These are phyloP conservation scores for Aspidiotus destructor DNA, from an alignment of 2,888 invertebrate genomes.

Conservation along the genomic window DNA sequence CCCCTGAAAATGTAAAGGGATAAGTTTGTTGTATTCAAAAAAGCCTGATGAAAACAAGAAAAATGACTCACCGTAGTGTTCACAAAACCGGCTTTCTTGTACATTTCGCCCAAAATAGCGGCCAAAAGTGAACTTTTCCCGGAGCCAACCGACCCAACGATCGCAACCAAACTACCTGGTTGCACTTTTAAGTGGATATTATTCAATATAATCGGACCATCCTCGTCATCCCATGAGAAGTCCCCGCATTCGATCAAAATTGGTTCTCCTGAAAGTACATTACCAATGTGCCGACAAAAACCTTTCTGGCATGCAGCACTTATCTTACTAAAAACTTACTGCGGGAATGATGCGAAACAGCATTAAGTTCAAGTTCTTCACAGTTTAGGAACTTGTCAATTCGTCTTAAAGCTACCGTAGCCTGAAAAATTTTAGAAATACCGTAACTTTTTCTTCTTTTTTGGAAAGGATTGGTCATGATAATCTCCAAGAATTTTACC, in stretches of 20 bases:
- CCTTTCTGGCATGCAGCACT: neutral
- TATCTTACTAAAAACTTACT: slow-evolving; percentile 37
- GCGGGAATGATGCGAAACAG: slow-evolving; percentile 42
- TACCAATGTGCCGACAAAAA: slow-evolving; percentile 5
- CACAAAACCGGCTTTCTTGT: slow-evolving; percentile 66
- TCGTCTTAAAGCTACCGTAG: slow-evolving; percentile 48
- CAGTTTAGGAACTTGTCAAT: slow-evolving; percentile 48
- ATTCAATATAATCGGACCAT: slow-evolving; percentile 54
- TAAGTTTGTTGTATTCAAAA: no score
- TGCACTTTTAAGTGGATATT: slow-evolving; percentile 65
- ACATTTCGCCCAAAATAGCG: slow-evolving; percentile 84
- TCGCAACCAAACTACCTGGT: slow-evolving; percentile 61
- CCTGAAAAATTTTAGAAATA: slow-evolving; percentile 39
- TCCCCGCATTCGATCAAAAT: slow-evolving; percentile 76
- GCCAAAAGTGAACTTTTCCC: slow-evolving; percentile 84
- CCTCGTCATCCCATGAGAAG: slow-evolving; percentile 71
- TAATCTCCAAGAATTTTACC: slow-evolving; percentile 50
- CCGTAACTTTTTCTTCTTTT: no score
- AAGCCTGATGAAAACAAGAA: no score
- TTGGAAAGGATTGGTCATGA: no score
- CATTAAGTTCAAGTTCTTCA: slow-evolving; percentile 47
- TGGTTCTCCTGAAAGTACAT: slow-evolving; percentile 53
- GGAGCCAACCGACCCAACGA: slow-evolving; percentile 80
- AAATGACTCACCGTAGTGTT: slow-evolving; percentile 50
- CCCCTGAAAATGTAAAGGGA: slow-evolving; percentile 41